Evolutionary conservation across 2,888 invertebrate genomes (phyloP), one percentile per base, ranked within the genome.

Genomic region (Agapetus fuscipes): DNA sequence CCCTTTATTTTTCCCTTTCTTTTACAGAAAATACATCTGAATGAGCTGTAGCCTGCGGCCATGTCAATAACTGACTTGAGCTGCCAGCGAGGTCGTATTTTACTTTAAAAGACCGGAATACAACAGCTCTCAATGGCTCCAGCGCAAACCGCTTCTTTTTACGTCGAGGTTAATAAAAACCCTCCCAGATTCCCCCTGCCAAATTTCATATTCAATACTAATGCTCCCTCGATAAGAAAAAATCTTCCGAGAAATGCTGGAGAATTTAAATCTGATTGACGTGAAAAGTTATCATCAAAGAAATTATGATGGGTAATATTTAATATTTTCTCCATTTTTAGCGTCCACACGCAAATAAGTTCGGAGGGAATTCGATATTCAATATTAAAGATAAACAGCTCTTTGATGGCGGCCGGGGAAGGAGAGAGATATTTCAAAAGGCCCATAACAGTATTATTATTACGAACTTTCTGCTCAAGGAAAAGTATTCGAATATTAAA

Each of bases 1-100:
- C 25, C 31, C 35, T 39, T 34, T 36, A 36, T 36, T 39, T 43
- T 29, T n/a, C n/a, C 31, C 32, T 37, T 34, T 28, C 13, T 34
- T 34, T 12, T 15, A 12, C 12, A 12, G 20, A 16, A 34, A 5
- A 34, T 27, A 34, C 26, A 34, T 34, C 25, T 27, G 25, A 26
- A 26, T 27, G 34, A 34, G 26, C 10, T 11, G 34, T 27, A 27
- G 6, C 30, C 15, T 3, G 31, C 29, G 26, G 12, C 35, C 30
- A 27, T 33, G 32, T 41, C 37, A 41, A 41, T 37, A 40, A 33
- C 33, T 33, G 9, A 17, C 31, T 17, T 30, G 29, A 20, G 11
- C 17, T 17, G 31, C 30, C n/a, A 20, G 14, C 29, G 17, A 25
- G 32, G 5, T 20, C 9, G 9, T 20, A 20, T n/a, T n/a, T n/a